Base-by-base conservation (phyloP, 2,797 vertebrate genomes). In the Sebastes jordani region DNA sequence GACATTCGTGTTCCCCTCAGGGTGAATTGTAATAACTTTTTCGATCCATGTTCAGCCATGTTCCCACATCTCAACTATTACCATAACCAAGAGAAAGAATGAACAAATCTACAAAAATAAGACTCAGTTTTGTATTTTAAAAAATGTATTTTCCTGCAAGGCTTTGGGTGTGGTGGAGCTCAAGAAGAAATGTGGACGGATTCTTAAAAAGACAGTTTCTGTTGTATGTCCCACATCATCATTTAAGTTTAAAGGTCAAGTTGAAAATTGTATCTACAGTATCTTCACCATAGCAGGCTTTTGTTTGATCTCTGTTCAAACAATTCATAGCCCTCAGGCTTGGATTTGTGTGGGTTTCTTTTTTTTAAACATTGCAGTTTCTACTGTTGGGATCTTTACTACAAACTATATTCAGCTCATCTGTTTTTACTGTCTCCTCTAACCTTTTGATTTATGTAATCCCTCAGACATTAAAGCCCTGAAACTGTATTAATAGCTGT, bases 161-260 rank as follows among this genome's bases (percentile, higher is more conserved):
- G 38, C 49, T 55, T 81, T 55, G 52, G 38, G 11, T 75, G 62
- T 76, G 22, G 42, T 29, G 46, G 18, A 62, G 49, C 7, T 67
- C 2, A 32, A 11, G 7, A 20, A 11, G 18, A 49, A 49, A 55
- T 0, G 30, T 69, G 20, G 14, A 11, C 27, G 22, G 36, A 30
- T 54, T 66, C 4, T 34, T 59, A 18, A 25, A 62, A 59, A 49
- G 58, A 7, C n/a, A n/a, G 16, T 13, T 27, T 63, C 22, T 56
- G 32, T n/a, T 71, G 42, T 36, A 62, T 79, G 66, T 80, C 70
- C 71, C 71, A 80, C 38, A 66, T 60, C 14, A 69, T 55, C 22
- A 34, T 52, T 72, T 36, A 42, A 20, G 65, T 71, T 59, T 38
- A 56, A 55, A 71, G 67, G 20, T 62, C 4, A 1, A 34, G 76